Percentiles rank a stretch among this genome's conserved stretches.
Conservation (phyloP, 1,140 invertebrate genomes). For the Bradynema listronoti region DNA sequence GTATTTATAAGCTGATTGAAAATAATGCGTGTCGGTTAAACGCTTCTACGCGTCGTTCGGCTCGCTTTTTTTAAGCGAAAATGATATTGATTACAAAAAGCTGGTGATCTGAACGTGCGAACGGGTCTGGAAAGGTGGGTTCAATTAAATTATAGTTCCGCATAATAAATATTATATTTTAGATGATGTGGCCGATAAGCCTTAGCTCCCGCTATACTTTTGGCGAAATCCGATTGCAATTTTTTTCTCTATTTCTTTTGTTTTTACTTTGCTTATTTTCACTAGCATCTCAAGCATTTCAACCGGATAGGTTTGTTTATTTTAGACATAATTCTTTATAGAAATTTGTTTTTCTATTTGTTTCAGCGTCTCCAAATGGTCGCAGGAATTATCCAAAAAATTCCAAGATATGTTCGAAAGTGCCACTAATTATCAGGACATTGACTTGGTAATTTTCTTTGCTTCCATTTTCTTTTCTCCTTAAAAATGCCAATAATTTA, state of each 20-base stretch:
- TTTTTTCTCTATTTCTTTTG: background rate
- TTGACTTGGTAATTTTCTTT: constrained; percentile 33
- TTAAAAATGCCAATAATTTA: constrained; percentile 7
- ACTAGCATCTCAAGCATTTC: background rate
- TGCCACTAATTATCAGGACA: constrained; percentile 45
- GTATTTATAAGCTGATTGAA: too few relatives aligned
- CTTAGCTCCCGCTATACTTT: constrained; percentile 12
- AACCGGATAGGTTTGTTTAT: constrained; percentile 1
- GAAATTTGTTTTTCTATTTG: constrained; percentile 57
- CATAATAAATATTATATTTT: too few relatives aligned
- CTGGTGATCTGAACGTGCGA: too few relatives aligned
- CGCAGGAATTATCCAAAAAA: constrained; percentile 32
- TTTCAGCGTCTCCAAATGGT: constrained; percentile 83
- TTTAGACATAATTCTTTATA: background rate
- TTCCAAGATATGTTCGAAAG: constrained; percentile 37
- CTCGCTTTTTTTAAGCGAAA: too few relatives aligned
- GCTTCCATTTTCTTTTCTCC: background rate
- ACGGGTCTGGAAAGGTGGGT: too few relatives aligned
- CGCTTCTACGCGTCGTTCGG: too few relatives aligned
- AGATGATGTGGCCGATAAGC: background rate
- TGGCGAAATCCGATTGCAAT: background rate
- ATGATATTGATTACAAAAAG: too few relatives aligned
- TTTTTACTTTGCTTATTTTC: background rate
- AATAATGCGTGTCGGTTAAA: too few relatives aligned
- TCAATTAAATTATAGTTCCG: too few relatives aligned